Percentiles rank a stretch among this genome's conserved stretches.
These are phyloP conservation scores for Ochlodes sylvanus DNA, from an alignment of 2,888 invertebrate genomes.

Conservation along the genomic window DNA sequence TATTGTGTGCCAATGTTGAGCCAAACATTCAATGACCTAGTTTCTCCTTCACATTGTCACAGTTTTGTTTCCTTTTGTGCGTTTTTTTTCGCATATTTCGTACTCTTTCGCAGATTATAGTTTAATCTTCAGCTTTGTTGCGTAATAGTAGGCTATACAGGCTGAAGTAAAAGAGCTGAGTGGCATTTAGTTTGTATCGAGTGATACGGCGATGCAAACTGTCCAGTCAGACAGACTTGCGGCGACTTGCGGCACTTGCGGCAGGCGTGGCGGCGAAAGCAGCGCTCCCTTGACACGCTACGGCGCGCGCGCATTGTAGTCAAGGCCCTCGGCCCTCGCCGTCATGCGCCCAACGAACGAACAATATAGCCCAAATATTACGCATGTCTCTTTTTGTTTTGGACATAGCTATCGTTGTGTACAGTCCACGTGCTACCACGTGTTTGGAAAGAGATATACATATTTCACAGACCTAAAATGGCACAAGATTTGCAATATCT, in stretches of 20 bases:
- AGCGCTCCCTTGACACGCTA: constrained; percentile 84
- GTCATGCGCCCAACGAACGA: constrained; percentile 62
- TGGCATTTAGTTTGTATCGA: constrained; percentile 11
- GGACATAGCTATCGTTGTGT: neutral
- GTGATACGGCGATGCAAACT: constrained; percentile 12
- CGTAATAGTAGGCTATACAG: neutral
- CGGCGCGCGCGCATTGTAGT: constrained; percentile 83
- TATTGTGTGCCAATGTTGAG: constrained; percentile 66
- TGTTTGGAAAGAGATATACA: too few relatives aligned
- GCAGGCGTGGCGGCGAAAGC: constrained; percentile 82
- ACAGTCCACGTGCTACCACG: neutral
- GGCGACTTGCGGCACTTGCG: constrained; percentile 46
- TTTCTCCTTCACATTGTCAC: constrained; percentile 54
- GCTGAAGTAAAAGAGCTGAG: neutral
- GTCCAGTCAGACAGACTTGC: constrained; percentile 50
- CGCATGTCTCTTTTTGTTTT: neutral
- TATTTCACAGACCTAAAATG: too few relatives aligned
- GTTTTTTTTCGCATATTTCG: constrained; percentile 45
- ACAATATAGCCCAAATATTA: constrained; percentile 53
- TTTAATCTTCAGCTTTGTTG: constrained; percentile 6
- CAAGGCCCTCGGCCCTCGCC: constrained; percentile 68
- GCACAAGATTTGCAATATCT: neutral
- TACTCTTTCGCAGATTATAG: constrained; percentile 22
- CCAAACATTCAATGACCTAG: constrained; percentile 63
- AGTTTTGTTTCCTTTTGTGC: constrained; percentile 51